A percentile compares a stretch with the other conserved stretches of the same genome.
These are phyloP conservation scores for Rhyacichthys aspro DNA, from an alignment of 2,797 vertebrate genomes.

Conservation along the genomic window DNA sequence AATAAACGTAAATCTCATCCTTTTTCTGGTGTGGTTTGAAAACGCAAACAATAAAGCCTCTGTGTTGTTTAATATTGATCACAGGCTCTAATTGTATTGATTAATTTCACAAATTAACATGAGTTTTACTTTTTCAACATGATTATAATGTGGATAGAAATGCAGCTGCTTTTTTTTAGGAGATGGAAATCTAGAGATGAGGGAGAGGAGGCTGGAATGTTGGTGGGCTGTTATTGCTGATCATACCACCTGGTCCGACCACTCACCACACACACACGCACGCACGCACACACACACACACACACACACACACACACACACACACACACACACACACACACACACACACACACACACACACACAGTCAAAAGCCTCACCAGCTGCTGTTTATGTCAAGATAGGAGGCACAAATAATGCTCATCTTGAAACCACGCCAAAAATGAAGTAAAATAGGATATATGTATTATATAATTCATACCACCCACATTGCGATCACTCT, in stretches of 20 bases:
- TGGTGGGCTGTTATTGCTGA: conserved; percentile 60
- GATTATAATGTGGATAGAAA: conserved; percentile 38
- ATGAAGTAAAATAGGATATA: conserved; percentile 36
- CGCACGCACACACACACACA: not conserved
- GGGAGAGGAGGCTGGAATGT: conserved; percentile 65
- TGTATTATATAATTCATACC: conserved; percentile 44
- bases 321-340: conserved; percentile 24
- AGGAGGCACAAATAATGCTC: conserved; percentile 50
- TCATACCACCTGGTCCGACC: conserved; percentile 73
- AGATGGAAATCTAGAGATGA: conserved; percentile 42
- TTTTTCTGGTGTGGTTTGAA: too few relatives aligned
- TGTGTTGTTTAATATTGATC: too few relatives aligned
- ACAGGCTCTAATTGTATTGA: too few relatives aligned
- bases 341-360: conserved; percentile 28
- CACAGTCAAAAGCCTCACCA: conserved; percentile 35
- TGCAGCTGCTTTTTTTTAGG: conserved; percentile 47
- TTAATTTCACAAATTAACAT: not conserved
- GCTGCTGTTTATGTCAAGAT: conserved; percentile 56
- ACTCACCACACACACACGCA: conserved; percentile 31
- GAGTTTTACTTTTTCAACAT: not conserved
- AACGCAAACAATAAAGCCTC: too few relatives aligned
- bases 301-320: conserved; percentile 29
- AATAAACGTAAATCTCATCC: too few relatives aligned
- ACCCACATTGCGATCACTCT: conserved; percentile 29
- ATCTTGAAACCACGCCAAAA: conserved; percentile 33